Evolutionary conservation across 2,113 vertebrate genomes (phyloP).

Genomic region (Aspiorhynchus laticeps): DNA sequence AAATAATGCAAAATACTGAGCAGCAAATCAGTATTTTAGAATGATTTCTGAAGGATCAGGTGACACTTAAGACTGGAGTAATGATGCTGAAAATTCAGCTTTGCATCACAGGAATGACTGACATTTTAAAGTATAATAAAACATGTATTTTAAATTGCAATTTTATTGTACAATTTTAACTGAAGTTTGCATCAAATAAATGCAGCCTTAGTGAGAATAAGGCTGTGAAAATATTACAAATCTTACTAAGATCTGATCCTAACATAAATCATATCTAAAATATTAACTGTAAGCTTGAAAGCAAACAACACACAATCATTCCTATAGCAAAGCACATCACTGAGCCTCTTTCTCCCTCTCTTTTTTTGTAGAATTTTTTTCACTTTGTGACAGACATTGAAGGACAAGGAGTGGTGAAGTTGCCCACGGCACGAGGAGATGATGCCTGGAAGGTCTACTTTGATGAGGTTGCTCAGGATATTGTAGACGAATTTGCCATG

Average conservation of each 20-base stretch:
- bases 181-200: too few species aligned
- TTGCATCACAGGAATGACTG: not conserved
- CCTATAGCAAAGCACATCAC: not conserved
- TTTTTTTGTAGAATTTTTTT: constrained; percentile 86
- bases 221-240: too few species aligned
- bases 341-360: not conserved
- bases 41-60: not conserved
- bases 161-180: too few species aligned
- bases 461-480: constrained; percentile 92
- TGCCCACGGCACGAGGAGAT: constrained; percentile 87
- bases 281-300: too few species aligned
- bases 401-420: constrained; percentile 83
- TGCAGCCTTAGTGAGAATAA: not conserved
- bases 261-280: too few species aligned
- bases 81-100: not conserved
- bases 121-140: not conserved
- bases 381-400: constrained; percentile 90
- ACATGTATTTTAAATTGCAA: too few species aligned
- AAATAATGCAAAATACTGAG: not conserved
- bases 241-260: too few species aligned
- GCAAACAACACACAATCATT: too few species aligned
- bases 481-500: constrained; percentile 97
- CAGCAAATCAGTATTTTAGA: not conserved
- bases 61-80: not conserved
- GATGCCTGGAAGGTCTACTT: constrained; percentile 98